These are phyloP conservation scores for Heliothis peltigera DNA, from an alignment of 2,888 invertebrate species.

Conservation along the genomic window DNA sequence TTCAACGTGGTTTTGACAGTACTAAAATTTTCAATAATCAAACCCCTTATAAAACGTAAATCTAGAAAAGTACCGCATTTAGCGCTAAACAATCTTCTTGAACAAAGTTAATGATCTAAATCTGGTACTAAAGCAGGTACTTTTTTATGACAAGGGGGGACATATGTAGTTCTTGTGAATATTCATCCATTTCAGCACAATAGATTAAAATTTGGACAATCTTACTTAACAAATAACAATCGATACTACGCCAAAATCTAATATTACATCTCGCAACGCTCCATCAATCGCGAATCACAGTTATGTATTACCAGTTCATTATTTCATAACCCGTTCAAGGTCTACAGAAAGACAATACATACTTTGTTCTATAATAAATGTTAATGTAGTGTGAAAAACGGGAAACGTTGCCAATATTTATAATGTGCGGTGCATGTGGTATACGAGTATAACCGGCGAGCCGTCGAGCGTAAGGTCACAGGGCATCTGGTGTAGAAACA, in stretches of 20 bases:
- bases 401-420: constrained; percentile 75
- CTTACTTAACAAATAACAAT: neutral
- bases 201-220: too few species aligned
- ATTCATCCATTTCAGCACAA: too few species aligned
- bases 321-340: constrained; percentile 57
- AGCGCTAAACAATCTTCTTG: too few species aligned
- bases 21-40: too few species aligned
- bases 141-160: too few species aligned
- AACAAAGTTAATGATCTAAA: too few species aligned
- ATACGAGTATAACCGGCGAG: neutral
- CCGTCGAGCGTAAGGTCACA: neutral
- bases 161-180: too few species aligned
- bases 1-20: too few species aligned
- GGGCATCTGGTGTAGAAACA: constrained; percentile 1
- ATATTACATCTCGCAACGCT: constrained; percentile 58
- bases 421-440: constrained; percentile 47
- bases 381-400: constrained; percentile 77
- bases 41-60: too few species aligned
- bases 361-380: constrained; percentile 71
- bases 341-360: constrained; percentile 65
- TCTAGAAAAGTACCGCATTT: too few species aligned
- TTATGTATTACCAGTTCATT: constrained; percentile 61
- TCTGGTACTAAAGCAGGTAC: too few species aligned
- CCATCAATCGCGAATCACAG: constrained; percentile 56
- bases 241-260: constrained; percentile 52